phyloP scores from a whole-genome alignment of 2,888 invertebrate species.

The Coelogynopora nodosa region DNA sequence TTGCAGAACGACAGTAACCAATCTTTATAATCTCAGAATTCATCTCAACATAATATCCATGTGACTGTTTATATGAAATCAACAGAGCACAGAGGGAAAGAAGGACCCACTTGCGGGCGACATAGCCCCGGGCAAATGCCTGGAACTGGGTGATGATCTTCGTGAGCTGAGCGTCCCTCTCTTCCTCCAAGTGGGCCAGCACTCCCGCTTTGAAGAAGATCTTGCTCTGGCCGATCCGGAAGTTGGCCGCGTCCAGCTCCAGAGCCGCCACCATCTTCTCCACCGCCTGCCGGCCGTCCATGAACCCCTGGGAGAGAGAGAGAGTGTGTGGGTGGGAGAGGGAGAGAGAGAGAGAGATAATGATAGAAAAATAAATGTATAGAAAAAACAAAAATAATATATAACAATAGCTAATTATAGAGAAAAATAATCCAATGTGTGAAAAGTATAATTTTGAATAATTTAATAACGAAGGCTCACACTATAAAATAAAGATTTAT shows the following conservation, averaged over 20 bases:
- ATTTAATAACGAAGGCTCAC: no score
- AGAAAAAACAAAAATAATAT: no score
- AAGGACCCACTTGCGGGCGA: constrained; percentile 71
- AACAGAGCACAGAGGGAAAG: neutral
- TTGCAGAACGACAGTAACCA: no score
- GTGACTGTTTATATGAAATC: neutral
- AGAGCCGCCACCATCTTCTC: constrained; percentile 89
- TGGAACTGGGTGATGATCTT: constrained; percentile 96
- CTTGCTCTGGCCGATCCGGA: constrained; percentile 95
- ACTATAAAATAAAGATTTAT: no score
- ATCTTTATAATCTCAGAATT: no score
- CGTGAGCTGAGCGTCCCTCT: constrained; percentile 95
- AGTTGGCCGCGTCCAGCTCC: constrained; percentile 90
- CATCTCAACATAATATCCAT: no score
- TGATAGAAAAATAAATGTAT: no score
- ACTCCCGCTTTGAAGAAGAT: constrained; percentile 99
- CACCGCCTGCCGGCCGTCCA: constrained; percentile 99
- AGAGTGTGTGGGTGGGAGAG: no score
- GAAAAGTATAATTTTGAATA: no score
- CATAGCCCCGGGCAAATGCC: constrained; percentile 87
- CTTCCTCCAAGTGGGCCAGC: constrained; percentile 94
- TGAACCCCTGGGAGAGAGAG: constrained; percentile 73
- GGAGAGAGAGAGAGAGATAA: no score
- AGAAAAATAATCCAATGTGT: no score
- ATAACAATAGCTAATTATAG: no score